Percentiles rank a stretch among this genome's conserved stretches.
phyloP scores from a whole-genome alignment of 2,113 vertebrate genomes.

The Urocolius indicus region DNA sequence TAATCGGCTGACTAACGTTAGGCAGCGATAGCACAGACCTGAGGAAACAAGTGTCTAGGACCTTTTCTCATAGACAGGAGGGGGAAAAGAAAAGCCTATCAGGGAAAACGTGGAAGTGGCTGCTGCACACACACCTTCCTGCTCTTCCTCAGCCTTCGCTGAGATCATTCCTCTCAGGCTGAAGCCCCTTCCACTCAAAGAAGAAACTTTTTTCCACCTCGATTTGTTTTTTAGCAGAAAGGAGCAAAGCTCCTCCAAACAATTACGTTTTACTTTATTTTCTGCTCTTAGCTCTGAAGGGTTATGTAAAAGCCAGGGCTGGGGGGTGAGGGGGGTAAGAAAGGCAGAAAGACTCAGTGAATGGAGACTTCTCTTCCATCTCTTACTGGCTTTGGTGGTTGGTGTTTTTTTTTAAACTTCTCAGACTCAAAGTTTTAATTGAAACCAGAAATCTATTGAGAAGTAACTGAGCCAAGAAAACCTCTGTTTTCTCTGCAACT shows the following conservation, averaged over 20 bases:
- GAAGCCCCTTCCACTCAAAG: neutral
- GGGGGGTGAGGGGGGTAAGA: neutral
- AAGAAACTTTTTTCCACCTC: neutral
- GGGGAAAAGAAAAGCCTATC: neutral
- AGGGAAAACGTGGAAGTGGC: neutral
- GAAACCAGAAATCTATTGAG: conserved; percentile 82
- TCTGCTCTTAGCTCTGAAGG: neutral
- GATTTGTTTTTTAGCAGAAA: neutral
- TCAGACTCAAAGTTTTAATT: conserved; percentile 80
- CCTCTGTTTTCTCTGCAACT: conserved; percentile 75
- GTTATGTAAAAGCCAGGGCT: conserved; percentile 10
- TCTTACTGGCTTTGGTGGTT: conserved; percentile 45
- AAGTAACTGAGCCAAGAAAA: conserved; percentile 75
- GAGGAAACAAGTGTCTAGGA: neutral
- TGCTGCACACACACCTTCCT: neutral
- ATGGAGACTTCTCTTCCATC: conserved; percentile 60
- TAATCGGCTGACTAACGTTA: neutral
- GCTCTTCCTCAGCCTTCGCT: neutral
- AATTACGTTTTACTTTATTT: neutral
- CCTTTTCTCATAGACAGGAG: neutral
- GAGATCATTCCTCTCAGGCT: neutral
- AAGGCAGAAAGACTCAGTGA: conserved; percentile 1
- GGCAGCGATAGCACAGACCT: neutral
- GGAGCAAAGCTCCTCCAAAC: neutral
- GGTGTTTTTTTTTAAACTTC: conserved; percentile 27